phyloP scores from a whole-genome alignment of 2,113 vertebrate genomes.

The Chionodraco myersi region DNA sequence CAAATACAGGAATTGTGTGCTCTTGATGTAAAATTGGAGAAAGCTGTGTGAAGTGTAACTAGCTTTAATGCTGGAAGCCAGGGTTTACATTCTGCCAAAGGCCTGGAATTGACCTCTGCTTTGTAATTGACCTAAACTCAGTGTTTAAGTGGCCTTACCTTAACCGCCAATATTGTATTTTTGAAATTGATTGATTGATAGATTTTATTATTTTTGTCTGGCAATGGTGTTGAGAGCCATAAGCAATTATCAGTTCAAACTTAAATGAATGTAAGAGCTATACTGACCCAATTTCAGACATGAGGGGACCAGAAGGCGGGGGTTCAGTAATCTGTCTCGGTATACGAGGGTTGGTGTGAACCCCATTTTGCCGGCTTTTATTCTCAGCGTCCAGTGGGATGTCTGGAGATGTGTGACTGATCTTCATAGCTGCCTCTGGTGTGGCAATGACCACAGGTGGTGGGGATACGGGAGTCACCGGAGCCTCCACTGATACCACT shows the following conservation, averaged over 20 bases:
- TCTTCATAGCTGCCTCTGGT: conserved; percentile 95
- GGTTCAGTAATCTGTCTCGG: conserved; percentile 95
- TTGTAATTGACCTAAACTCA: neutral
- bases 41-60: neutral
- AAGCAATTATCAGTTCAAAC: neutral
- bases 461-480: conserved; percentile 77
- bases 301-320: conserved; percentile 86
- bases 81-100: neutral
- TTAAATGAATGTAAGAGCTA: neutral
- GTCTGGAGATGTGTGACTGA: conserved; percentile 97
- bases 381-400: conserved; percentile 90
- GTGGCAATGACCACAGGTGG: conserved; percentile 78
- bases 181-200: neutral
- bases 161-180: neutral
- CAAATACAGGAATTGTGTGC: neutral
- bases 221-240: neutral
- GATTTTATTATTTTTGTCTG: neutral
- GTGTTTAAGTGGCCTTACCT: neutral
- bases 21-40: neutral
- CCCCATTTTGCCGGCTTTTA: conserved; percentile 87
- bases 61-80: neutral
- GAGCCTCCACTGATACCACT: conserved; percentile 83
- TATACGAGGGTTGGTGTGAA: conserved; percentile 86
- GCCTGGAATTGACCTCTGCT: neutral
- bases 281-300: conserved; percentile 79